phyloP scores from a whole-genome alignment of 2,888 invertebrate genomes.

The Drosophila dives region DNA sequence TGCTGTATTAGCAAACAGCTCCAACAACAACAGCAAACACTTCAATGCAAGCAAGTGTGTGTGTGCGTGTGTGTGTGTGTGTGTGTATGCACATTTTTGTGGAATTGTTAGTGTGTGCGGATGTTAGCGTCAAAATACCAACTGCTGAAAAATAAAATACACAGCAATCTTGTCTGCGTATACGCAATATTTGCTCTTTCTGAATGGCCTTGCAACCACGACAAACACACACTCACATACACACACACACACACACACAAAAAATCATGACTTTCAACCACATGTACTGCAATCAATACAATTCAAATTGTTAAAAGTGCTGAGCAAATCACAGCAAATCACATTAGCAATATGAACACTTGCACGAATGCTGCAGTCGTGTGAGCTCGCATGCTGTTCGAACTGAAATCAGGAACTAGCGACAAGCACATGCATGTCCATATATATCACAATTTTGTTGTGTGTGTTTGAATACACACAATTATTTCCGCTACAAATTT shows the following conservation, averaged over 20 bases:
- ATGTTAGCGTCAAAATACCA: constrained; percentile 57
- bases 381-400: not conserved
- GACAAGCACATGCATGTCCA: not conserved
- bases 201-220: constrained; percentile 25
- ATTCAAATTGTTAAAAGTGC: too few species aligned
- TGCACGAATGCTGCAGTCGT: not conserved
- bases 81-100: constrained; percentile 13
- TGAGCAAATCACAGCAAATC: not conserved
- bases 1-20: constrained; percentile 27
- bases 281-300: too few species aligned
- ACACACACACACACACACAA: not conserved
- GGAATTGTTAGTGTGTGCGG: constrained; percentile 44
- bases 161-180: constrained; percentile 57
- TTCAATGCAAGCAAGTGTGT: not conserved
- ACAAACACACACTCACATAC: not conserved
- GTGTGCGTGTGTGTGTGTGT: constrained; percentile 3
- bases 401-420: not conserved
- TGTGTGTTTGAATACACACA: not conserved
- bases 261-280: not conserved
- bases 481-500: not conserved
- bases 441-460: not conserved
- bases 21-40: constrained; percentile 3
- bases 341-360: not conserved
- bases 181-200: constrained; percentile 49
- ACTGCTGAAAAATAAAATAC: constrained; percentile 50